A percentile compares a stretch with the other conserved stretches of the same genome.
Conservation (phyloP, 2,113 vertebrate species). For the Pangasianodon hypophthalmus region DNA sequence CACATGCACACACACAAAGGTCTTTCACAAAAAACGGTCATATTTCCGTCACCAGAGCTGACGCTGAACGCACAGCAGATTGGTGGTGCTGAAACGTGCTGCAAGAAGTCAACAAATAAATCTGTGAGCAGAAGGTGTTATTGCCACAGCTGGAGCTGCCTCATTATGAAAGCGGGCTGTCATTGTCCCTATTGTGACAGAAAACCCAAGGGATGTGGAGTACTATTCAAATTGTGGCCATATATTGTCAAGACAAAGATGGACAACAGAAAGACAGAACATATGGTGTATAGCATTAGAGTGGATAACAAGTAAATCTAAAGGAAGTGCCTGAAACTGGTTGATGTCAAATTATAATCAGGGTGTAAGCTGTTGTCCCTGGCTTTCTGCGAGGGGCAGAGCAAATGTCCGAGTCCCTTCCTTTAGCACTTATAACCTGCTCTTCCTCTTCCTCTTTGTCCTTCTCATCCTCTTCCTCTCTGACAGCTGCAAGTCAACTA, state of each 20-base stretch:
- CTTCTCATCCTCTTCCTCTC: not conserved
- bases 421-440: not conserved
- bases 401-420: not conserved
- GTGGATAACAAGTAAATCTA: constrained; percentile 1
- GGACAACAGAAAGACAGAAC: constrained; percentile 5
- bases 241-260: constrained; percentile 7
- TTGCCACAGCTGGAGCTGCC: constrained; percentile 12
- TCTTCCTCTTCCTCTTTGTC: not conserved
- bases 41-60: constrained; percentile 5
- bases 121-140: constrained; percentile 1
- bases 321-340: constrained; percentile 1
- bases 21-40: not conserved
- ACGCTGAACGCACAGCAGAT: constrained; percentile 10
- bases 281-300: not conserved
- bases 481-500: not conserved
- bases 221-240: not conserved
- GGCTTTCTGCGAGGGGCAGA: not conserved
- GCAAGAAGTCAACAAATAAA: not conserved
- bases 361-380: not conserved
- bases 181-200: constrained; percentile 20
- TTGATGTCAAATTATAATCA: not conserved
- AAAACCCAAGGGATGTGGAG: constrained; percentile 8
- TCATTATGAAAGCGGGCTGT: not conserved
- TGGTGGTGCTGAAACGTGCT: not conserved
- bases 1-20: constrained; percentile 21